Conservation (phyloP, 1,140 invertebrate genomes). For the Nymphalis io region DNA sequence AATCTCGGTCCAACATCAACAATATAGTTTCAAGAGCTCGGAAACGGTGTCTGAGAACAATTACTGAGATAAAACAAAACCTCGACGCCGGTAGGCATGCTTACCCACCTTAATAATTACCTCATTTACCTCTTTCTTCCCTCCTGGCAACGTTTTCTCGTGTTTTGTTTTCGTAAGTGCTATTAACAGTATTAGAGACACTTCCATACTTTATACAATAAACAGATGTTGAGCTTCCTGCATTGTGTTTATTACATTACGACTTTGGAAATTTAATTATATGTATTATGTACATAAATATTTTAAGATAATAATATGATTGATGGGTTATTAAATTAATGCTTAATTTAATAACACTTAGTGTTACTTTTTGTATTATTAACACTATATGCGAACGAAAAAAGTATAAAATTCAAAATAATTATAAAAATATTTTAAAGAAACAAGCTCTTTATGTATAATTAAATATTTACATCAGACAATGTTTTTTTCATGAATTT, state of each 20-base stretch:
- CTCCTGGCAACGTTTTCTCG: neutral
- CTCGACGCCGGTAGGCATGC: neutral
- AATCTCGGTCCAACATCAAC: conserved; percentile 6
- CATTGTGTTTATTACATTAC: neutral
- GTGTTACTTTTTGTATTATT: too few species aligned
- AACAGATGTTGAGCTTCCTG: conserved; percentile 7
- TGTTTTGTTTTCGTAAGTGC: conserved; percentile 9
- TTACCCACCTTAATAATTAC: neutral
- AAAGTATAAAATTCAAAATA: too few species aligned
- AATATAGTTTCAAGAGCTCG: neutral
- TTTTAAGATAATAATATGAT: too few species aligned
- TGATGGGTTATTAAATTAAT: too few species aligned
- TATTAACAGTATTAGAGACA: conserved; percentile 8
- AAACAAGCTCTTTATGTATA: too few species aligned
- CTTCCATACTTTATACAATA: conserved; percentile 2
- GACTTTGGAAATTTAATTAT: neutral
- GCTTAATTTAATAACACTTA: too few species aligned
- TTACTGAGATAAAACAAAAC: conserved; percentile 6
- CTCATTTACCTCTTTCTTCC: neutral
- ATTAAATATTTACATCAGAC: too few species aligned
- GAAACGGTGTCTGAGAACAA: conserved; percentile 2
- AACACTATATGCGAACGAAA: too few species aligned
- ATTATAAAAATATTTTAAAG: too few species aligned
- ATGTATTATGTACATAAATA: too few species aligned
- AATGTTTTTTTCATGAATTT: too few species aligned